A percentile compares a stretch with the other conserved stretches of the same genome.
phyloP scores from a whole-genome alignment of 2,113 vertebrate genomes.

The Percopsis transmontana region DNA sequence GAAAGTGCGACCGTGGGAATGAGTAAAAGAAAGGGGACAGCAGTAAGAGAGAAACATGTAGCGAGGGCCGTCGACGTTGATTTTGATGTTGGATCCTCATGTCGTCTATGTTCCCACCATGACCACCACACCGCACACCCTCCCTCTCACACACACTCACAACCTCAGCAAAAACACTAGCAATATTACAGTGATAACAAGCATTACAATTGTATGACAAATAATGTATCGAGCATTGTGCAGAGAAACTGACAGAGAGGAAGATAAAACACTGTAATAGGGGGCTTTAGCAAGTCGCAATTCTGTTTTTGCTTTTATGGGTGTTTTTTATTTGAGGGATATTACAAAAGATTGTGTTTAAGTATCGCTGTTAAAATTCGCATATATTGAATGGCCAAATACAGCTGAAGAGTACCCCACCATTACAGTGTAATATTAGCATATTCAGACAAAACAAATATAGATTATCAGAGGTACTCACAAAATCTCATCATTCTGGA shows the following conservation, averaged over 20 bases:
- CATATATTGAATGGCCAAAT: too few relatives aligned
- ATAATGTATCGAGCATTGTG: not conserved
- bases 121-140: conserved; percentile 62
- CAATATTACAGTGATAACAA: conserved; percentile 17
- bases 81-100: conserved; percentile 4
- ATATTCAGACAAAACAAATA: not conserved
- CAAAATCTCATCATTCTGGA: conserved; percentile 99
- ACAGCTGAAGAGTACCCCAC: not conserved
- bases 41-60: not conserved
- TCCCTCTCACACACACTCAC: conserved; percentile 17
- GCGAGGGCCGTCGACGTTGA: not conserved
- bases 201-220: conserved; percentile 4
- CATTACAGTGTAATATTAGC: not conserved
- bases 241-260: conserved; percentile 7
- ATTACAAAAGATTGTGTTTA: too few relatives aligned
- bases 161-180: conserved; percentile 27
- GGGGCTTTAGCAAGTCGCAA: not conserved
- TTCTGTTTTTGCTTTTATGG: not conserved
- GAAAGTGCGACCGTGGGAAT: conserved; percentile 18
- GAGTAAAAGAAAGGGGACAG: conserved; percentile 25
- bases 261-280: conserved; percentile 10
- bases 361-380: too few relatives aligned
- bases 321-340: not conserved
- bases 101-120: conserved; percentile 5
- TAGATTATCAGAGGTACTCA: conserved; percentile 79